Evolutionary conservation across 1,140 invertebrate species (phyloP).

Genomic region (Lamellibrachia luymesi): DNA sequence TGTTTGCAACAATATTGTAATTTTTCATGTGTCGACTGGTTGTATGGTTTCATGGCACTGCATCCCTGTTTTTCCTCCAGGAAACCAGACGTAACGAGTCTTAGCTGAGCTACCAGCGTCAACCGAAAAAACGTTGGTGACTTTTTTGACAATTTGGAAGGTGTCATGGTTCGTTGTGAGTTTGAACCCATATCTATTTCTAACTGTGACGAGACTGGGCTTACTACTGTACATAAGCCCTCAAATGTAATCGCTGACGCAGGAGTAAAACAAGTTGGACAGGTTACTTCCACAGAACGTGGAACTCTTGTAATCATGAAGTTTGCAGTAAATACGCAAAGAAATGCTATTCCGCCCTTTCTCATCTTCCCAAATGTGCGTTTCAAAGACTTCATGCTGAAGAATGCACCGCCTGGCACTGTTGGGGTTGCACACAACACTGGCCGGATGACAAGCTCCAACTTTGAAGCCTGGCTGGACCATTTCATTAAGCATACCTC

Average conservation of each 20-base stretch:
- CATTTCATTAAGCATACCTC: slow-evolving; percentile 31
- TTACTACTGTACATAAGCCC: too few species aligned
- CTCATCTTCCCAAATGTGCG: slow-evolving; percentile 45
- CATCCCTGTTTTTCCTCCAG: slow-evolving; percentile 54
- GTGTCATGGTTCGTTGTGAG: slow-evolving; percentile 34
- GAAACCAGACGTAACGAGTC: slow-evolving; percentile 30
- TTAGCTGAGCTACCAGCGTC: slow-evolving; percentile 56
- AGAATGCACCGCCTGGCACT: slow-evolving; percentile 52
- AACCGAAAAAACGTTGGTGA: slow-evolving; percentile 53
- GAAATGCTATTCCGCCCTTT: slow-evolving; percentile 42
- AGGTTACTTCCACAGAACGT: slow-evolving; percentile 55
- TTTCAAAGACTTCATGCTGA: slow-evolving; percentile 51
- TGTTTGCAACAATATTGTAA: too few species aligned
- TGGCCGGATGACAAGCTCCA: slow-evolving; percentile 61
- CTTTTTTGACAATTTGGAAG: slow-evolving; percentile 37
- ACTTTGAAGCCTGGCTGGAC: slow-evolving; percentile 49
- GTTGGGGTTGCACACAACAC: slow-evolving; percentile 49
- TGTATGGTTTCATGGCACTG: slow-evolving; percentile 44
- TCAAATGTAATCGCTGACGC: too few species aligned
- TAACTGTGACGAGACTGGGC: slow-evolving; percentile 59
- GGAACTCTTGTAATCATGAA: slow-evolving; percentile 44
- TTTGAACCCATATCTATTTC: slow-evolving; percentile 47
- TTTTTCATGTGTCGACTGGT: too few species aligned
- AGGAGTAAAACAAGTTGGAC: too few species aligned
- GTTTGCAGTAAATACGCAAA: slow-evolving; percentile 34